Percentiles rank a stretch among this genome's conserved stretches.
These are phyloP conservation scores for Diglossa cyanea DNA, from an alignment of 2,797 vertebrate species.

Conservation along the genomic window DNA sequence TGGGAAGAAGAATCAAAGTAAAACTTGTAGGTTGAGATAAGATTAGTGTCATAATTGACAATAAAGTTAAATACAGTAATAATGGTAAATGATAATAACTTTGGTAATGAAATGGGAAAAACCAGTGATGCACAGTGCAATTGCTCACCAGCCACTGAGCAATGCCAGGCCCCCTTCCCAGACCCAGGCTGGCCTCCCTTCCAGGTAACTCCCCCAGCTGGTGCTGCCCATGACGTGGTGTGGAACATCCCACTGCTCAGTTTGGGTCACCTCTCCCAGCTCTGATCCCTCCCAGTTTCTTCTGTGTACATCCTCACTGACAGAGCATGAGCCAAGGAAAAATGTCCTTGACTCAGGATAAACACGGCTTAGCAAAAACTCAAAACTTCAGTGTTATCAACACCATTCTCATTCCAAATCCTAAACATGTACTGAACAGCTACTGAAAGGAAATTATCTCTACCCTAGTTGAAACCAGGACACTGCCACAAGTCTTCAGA, in stretches of 20 bases:
- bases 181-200: not conserved
- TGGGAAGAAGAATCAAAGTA: not conserved
- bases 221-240: rapidly evolving
- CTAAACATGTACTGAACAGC: not conserved
- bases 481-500: not conserved
- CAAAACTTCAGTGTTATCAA: not conserved
- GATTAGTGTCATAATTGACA: not conserved
- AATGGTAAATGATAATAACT: not conserved
- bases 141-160: not conserved
- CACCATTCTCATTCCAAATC: not conserved
- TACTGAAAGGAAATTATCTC: not conserved
- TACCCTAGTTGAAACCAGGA: not conserved
- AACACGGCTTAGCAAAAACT: not conserved
- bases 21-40: not conserved
- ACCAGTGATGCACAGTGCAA: not conserved
- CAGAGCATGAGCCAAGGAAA: not conserved
- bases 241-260: not conserved
- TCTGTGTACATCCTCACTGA: not conserved
- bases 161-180: not conserved
- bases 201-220: not conserved
- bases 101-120: not conserved
- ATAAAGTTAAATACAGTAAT: not conserved
- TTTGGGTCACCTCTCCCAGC: not conserved
- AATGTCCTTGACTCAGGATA: not conserved
- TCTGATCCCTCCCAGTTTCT: not conserved